Base-by-base conservation (phyloP, 2,888 invertebrate species). In the Pachliopta kotzebuea region DNA sequence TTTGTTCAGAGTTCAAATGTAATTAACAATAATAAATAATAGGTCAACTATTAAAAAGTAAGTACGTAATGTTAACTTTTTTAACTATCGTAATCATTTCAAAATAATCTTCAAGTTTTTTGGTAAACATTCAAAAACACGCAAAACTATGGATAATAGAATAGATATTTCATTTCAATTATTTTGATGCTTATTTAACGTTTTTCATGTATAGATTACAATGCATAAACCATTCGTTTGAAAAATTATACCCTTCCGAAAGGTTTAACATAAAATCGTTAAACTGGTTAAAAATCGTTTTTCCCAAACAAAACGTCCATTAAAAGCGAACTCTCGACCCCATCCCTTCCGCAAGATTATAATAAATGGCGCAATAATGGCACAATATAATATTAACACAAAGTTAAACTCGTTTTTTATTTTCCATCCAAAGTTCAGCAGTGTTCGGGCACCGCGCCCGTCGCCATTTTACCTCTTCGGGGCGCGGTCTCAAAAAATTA, bases 301-400 rank as follows among this genome's bases (percentile, higher is more conserved):
- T 86, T 78, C 75, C 76, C 84, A 88, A 88, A 90, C 90, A 91
- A 91, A 91, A 89, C 86, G 83, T 87, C 90, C 90, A 90, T 91
- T 90, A 86, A 86, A 85, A 78, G 78, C 77, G 78, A 80, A 80
- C 83, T 83, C 81, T 87, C 85, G 88, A 86, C 89, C 90, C 88
- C 87, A 86, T 85, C 90, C 87, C 88, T 87, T 86, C 86, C 84
- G 81, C 78, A 76, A 85, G 85, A 88, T 89, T 85, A 88, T 90
- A 90, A 90, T 90, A 91, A 90, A 91, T 89, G 90, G 83, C 82
- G 87, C 83, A 89, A 91, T 91, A 90, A 91, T 90, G 88, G 86
- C 88, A 88, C 90, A 88, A 89, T 90, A 91, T 90, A 88, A 90
- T 90, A 91, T 89, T 90, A 90, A 89, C 90, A 88, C 87, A 90